A percentile compares a stretch with the other conserved stretches of the same genome.
phyloP scores from a whole-genome alignment of 2,797 vertebrate genomes.

The Heterohyrax brucei region DNA sequence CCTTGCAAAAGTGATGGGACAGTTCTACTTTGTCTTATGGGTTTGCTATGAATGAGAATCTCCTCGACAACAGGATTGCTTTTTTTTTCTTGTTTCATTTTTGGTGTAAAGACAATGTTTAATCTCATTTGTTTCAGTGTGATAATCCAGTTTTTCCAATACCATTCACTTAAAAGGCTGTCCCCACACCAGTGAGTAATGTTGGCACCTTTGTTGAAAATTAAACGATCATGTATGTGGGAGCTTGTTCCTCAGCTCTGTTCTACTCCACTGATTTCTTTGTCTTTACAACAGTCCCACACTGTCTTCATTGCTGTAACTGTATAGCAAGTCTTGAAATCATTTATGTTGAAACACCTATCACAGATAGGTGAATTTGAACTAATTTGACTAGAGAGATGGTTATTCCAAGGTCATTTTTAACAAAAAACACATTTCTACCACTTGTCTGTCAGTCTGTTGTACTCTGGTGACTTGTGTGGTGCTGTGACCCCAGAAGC shows the following conservation, averaged over 20 bases:
- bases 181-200: no score
- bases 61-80: no score
- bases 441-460: neutral
- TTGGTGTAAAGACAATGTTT: neutral
- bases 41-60: neutral
- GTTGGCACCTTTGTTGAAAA: no score
- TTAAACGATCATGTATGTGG: no score
- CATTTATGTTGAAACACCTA: accelerated
- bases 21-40: no score
- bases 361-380: neutral
- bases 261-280: neutral
- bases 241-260: neutral
- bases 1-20: no score
- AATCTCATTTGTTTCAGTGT: neutral
- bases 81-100: neutral
- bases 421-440: accelerated
- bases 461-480: no score
- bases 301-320: accelerated
- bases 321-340: neutral
- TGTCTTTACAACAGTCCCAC: accelerated
- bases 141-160: no score
- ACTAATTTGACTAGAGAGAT: accelerated
- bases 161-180: no score
- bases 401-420: accelerated
- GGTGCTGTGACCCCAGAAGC: no score